Evolutionary conservation across 92 coral and sea anemone species (phyloP), one percentile per base, ranked within the genome.

Genomic region (Meandrina meandrites): DNA sequence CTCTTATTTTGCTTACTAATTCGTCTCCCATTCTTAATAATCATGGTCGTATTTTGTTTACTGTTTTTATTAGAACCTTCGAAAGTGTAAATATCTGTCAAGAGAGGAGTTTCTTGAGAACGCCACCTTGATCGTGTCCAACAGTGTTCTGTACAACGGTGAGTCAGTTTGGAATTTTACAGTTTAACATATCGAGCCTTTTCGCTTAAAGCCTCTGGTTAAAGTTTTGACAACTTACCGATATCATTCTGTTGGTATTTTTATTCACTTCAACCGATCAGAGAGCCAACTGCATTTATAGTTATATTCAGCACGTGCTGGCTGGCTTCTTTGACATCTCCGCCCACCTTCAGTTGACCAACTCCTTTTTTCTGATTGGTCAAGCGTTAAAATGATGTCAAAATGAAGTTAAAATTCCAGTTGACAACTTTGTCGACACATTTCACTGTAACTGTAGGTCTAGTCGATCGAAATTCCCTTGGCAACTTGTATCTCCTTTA

Each of bases 71-170:
- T 80, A 97, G 99, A 95, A 95, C 78, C 87, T 97, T 28, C 91
- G 99, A 62, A 87, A 92, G 76, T 93, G 93, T 62, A 92, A 92
- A 53, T 97, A 97, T 71, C 84, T 93, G 42, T 89, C 97, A 19
- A 93, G 98, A 34, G 99, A 97, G 66, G 98, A 95, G 22, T 97
- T 97, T 69, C 77, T 95, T 0, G 97, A 94, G 50, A 94, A 95
- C 75, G 91, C 92, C 56, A 90, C 92, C 75, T 86, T 95, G 88
- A 86, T 97, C 72, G 91, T 91, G 64, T 81, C 98, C 4, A 97
- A 97, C 85, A 95, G 99, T 81, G 97, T 97, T 48, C 79, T 95
- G 51, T 97, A 97, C 84, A 97, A 97, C 80, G 99, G 98, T 96
- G 70, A 91, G 93, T 53, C 27, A 36, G 51, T 47, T 34, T 76